Conservation (phyloP, 2,797 vertebrate genomes). For the Cynopterus sphinx region DNA sequence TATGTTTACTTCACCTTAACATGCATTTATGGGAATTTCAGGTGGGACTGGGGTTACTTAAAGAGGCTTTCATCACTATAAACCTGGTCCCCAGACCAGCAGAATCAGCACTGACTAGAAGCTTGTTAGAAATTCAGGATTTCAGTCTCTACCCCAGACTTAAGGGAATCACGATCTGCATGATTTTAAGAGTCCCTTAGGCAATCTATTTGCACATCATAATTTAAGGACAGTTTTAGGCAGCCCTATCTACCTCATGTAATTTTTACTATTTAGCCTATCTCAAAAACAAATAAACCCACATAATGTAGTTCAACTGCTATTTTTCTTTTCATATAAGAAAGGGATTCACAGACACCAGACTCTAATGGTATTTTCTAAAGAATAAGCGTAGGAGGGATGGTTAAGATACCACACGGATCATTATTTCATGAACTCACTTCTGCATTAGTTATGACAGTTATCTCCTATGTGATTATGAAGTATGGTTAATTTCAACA, state of each 20-base stretch:
- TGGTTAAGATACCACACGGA: not conserved
- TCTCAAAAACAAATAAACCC: not conserved
- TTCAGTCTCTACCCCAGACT: not conserved
- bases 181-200: not conserved
- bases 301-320: not conserved
- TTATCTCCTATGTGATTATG: not conserved
- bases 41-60: not conserved
- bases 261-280: not conserved
- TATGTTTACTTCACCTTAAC: not conserved
- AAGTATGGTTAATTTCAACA: not conserved
- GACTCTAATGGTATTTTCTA: not conserved
- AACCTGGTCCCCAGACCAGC: not conserved
- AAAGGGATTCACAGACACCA: not conserved
- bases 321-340: not conserved
- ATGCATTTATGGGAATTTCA: not conserved
- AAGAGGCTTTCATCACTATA: not conserved
- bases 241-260: not conserved
- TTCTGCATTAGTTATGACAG: not conserved
- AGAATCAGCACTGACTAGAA: not conserved
- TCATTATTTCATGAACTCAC: not conserved
- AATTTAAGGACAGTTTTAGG: not conserved
- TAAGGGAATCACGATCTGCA: not conserved
- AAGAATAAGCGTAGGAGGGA: not conserved
- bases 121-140: not conserved
- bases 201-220: not conserved